Evolutionary conservation across 1,140 invertebrate genomes (phyloP), one percentile per base, ranked within the genome.

Genomic region (Ceratina calcarata): DNA sequence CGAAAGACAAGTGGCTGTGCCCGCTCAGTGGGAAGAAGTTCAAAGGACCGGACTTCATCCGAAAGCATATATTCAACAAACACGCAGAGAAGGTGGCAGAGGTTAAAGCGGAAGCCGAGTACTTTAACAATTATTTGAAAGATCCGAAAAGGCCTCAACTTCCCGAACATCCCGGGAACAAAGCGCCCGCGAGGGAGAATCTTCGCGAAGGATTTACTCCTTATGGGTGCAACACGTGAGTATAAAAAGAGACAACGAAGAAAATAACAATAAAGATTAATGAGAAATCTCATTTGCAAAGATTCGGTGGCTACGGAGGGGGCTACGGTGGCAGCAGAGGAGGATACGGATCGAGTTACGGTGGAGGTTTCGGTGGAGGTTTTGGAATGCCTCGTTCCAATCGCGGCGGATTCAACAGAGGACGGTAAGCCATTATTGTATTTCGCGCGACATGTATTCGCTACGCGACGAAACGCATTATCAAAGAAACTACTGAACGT

Each of bases 1-100:
- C 97, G 0, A 99, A 99, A 88, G 99, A 99, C 89, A 99, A 99
- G 87, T 99, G 99, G 98, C 92, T 99, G 32, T 99, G 99, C 94
- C 99, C 99, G 0, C 93, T 99, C 0, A 99, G 98, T 78, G 99
- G 98, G 0, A 99, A 99, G 91, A 99, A 99, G 91, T 99, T 99
- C 92, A 99, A 99, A 92, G 99, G 98, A 0, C 98, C 99, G 0
- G 99, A 99, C 89, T 99, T 99, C 93, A 98, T 99, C 16, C 95
- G 98, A 51, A 99, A 99, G 91, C 99, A 99, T 91, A 99, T 99
- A 61, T 97, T 98, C 84, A 99, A 99, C 91, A 99, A 99, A 89
- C 98, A 99, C 90, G 95, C 92, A 0, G 99, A 99, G 86, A 99
- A 99, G 93, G 96, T 99, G 24, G 97, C 99, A 20, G 98, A 99